These are phyloP conservation scores for Chaenodraco wilsoni DNA, from an alignment of 2,797 vertebrate species.

Conservation along the genomic window DNA sequence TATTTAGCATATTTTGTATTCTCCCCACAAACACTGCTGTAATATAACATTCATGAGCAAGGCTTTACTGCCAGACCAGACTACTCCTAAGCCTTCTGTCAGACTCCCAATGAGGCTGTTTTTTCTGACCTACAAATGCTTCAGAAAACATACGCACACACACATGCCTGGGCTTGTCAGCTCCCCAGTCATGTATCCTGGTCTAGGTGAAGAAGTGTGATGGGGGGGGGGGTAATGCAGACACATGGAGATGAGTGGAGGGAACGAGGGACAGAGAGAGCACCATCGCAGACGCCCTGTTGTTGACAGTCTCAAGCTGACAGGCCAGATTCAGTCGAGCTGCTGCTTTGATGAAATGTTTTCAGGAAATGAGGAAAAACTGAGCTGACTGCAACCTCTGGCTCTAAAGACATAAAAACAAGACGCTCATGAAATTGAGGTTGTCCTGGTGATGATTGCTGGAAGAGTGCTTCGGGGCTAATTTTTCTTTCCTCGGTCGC, in stretches of 20 bases:
- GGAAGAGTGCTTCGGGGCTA: slow-evolving; percentile 11
- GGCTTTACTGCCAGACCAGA: slow-evolving; percentile 49
- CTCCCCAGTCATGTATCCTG: slow-evolving; percentile 61
- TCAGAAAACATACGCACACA: slow-evolving; percentile 37
- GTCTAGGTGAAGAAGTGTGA: slow-evolving; percentile 70
- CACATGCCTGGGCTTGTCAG: slow-evolving; percentile 55
- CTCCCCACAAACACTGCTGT: slow-evolving; percentile 26
- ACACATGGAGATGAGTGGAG: slow-evolving; percentile 72
- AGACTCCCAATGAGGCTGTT: slow-evolving; percentile 60
- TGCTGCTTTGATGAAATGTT: slow-evolving; percentile 62
- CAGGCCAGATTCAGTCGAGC: slow-evolving; percentile 57
- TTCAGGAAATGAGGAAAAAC: slow-evolving; percentile 58
- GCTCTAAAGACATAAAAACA: slow-evolving; percentile 47
- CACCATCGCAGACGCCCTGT: slow-evolving; percentile 50
- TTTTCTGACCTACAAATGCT: slow-evolving; percentile 69
- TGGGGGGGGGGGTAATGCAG: slow-evolving; percentile 47
- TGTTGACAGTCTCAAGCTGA: slow-evolving; percentile 69
- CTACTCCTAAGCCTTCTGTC: slow-evolving; percentile 61
- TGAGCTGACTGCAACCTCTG: slow-evolving; percentile 48
- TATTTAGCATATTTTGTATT: slow-evolving; percentile 43
- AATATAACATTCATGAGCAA: slow-evolving; percentile 67
- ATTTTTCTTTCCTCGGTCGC: slow-evolving; percentile 32
- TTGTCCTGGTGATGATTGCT: slow-evolving; percentile 26
- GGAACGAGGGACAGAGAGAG: slow-evolving; percentile 42
- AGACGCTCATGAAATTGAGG: slow-evolving; percentile 48